Base-by-base conservation (phyloP, 2,113 vertebrate genomes). In the Pyrgilauda ruficollis region DNA sequence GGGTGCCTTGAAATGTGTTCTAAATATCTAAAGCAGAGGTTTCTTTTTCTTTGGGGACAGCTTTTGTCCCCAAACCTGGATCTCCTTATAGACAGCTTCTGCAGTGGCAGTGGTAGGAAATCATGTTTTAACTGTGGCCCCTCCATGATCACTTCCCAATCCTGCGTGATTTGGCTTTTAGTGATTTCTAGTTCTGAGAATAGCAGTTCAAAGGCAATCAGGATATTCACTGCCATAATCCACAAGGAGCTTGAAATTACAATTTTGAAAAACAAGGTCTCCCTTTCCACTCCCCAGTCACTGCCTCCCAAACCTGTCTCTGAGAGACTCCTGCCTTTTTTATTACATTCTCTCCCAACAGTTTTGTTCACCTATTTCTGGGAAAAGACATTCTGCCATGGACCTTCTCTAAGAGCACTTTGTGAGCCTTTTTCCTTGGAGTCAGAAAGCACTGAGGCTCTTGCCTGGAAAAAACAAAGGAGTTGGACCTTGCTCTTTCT, bases 101-200 rank as follows among this genome's bases (percentile, higher is more conserved):
- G n/a, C 49, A 82, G n/a, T 15, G 39, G 24, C 20, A 56, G 1
- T 15, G 10, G 53, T 7, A 18, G 50, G 46, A 92, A 82, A 24
- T 49, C 4, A 5, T 39, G 8, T 64, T 69, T 16, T 16, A 46
- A 30, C 6, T 50, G 15, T 61, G 19, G 19, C 11, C 7, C 16
- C 16, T n/a, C 12, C 1, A 1, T 9, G 15, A 17, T 50, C 26
- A 19, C 14, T 39, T 85, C 21, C 23, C 11, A 4, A 0, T 46
- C 27, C 33, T 30, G 9, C 6, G 12, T 53, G 35, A 37, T 74
- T 28, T 47, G 26, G 6, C 12, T 74, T 81, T 82, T 74, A 23
- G 7, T 61, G 15, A 49, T 35, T 68, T 50, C 33, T 39, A 30
- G n/a, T 22, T 12, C 11, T 78, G 66, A 79, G 53, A 70, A 13